Percentiles rank a stretch among this genome's conserved stretches.
These are phyloP conservation scores for Hirtodrosophila confusa DNA, from an alignment of 2,888 invertebrate species.

Conservation along the genomic window DNA sequence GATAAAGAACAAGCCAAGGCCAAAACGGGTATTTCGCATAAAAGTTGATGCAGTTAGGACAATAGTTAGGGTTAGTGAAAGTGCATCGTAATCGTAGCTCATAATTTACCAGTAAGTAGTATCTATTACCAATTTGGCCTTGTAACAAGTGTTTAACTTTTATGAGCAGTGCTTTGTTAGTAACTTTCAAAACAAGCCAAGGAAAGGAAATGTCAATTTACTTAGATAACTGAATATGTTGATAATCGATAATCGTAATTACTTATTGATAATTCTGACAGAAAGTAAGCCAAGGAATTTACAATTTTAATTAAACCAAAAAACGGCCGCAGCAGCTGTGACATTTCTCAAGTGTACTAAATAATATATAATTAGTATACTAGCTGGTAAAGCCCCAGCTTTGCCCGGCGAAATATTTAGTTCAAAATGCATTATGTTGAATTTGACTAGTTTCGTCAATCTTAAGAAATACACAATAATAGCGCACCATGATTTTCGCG, in stretches of 20 bases:
- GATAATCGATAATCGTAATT: constrained; percentile 34
- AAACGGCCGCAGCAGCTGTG: constrained; percentile 24
- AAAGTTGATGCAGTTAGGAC: too few species aligned
- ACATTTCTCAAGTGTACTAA: constrained; percentile 10
- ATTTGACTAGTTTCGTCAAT: too few species aligned
- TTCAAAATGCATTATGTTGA: too few species aligned
- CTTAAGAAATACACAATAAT: too few species aligned
- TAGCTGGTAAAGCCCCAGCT: too few species aligned
- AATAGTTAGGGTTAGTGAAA: too few species aligned
- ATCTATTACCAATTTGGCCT: not conserved
- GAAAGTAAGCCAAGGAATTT: constrained; percentile 3
- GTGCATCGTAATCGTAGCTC: too few species aligned
- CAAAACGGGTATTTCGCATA: too few species aligned
- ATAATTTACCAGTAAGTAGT: too few species aligned
- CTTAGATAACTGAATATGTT: not conserved
- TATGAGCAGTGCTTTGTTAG: not conserved
- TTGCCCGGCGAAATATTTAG: too few species aligned
- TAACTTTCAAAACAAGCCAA: not conserved
- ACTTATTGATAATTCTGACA: constrained; percentile 23
- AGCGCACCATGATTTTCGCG: too few species aligned
- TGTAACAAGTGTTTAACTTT: constrained; percentile 8
- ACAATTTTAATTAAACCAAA: constrained; percentile 2
- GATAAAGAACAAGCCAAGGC: too few species aligned
- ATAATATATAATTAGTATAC: not conserved
- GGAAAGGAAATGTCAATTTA: constrained; percentile 7